Evolutionary conservation across 2,888 invertebrate species (phyloP).

Genomic region (Euzetes globulus): DNA sequence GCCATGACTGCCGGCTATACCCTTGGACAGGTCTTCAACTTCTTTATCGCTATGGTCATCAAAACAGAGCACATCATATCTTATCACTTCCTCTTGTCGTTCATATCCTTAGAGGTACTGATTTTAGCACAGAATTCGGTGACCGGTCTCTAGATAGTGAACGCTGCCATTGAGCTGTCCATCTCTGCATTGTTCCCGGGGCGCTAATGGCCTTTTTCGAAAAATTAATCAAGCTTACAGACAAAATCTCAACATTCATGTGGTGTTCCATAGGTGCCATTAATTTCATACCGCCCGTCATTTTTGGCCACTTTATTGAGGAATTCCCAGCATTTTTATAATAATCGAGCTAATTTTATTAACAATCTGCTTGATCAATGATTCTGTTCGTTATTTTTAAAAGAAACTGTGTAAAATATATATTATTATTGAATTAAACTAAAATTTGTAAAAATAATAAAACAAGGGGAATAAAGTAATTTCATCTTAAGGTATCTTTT

Average conservation of each 20-base stretch:
- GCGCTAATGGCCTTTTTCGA: neutral
- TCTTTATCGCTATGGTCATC: neutral
- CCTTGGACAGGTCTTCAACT: neutral
- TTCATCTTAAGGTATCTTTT: too few relatives aligned
- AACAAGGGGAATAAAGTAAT: too few relatives aligned
- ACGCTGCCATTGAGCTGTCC: neutral
- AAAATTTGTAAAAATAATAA: too few relatives aligned
- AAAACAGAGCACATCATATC: neutral
- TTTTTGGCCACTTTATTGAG: neutral
- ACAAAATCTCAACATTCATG: neutral
- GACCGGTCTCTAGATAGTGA: neutral
- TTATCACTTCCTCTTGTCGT: neutral
- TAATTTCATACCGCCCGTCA: neutral
- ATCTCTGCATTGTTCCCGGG: neutral
- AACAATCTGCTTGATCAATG: too few relatives aligned
- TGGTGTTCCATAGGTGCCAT: neutral
- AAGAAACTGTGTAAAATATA: too few relatives aligned
- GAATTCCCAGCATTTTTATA: neutral
- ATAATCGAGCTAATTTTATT: neutral
- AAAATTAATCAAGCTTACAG: neutral
- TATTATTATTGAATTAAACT: too few relatives aligned
- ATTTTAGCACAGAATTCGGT: neutral
- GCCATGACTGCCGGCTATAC: neutral
- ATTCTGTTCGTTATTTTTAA: too few relatives aligned
- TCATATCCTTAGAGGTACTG: neutral